phyloP scores from a whole-genome alignment of 1,140 invertebrate species.

The Trachymyrmex septentrionalis region DNA sequence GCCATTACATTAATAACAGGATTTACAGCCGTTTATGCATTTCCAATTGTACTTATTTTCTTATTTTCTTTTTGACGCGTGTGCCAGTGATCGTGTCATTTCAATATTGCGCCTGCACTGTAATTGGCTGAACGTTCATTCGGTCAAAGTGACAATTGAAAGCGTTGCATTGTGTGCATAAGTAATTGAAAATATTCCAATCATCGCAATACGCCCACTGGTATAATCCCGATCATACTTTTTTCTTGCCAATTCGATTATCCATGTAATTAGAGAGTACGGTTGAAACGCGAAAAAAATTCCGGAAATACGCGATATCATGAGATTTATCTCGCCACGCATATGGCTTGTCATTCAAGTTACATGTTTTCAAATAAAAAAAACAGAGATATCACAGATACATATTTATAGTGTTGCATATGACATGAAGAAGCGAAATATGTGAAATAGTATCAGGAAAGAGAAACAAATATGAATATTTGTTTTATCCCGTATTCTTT shows the following conservation, averaged over 20 bases:
- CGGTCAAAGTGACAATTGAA: constrained; percentile 54
- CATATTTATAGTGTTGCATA: background rate
- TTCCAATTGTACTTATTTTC: background rate
- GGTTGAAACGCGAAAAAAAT: constrained; percentile 52
- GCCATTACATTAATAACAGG: background rate
- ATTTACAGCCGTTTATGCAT: constrained; percentile 17
- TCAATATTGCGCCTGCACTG: constrained; percentile 29
- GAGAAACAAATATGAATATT: constrained; percentile 18
- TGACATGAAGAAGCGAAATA: constrained; percentile 4
- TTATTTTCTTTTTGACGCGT: constrained; percentile 13
- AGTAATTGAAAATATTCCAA: constrained; percentile 75
- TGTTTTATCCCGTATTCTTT: constrained; percentile 12
- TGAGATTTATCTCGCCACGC: constrained; percentile 54
- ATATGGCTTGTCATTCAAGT: constrained; percentile 61
- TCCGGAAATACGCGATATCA: constrained; percentile 28
- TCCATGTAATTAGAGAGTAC: constrained; percentile 62
- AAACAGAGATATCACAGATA: background rate
- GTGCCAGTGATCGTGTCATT: constrained; percentile 22
- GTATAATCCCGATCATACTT: constrained; percentile 67
- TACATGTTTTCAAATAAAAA: constrained; percentile 52
- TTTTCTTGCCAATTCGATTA: constrained; percentile 52
- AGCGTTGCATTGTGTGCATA: constrained; percentile 55
- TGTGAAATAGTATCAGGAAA: constrained; percentile 22
- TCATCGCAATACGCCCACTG: constrained; percentile 41
- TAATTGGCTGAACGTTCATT: constrained; percentile 58